Base-by-base conservation (phyloP, 2,888 invertebrate species). In the Amphipyra tragopoginis region DNA sequence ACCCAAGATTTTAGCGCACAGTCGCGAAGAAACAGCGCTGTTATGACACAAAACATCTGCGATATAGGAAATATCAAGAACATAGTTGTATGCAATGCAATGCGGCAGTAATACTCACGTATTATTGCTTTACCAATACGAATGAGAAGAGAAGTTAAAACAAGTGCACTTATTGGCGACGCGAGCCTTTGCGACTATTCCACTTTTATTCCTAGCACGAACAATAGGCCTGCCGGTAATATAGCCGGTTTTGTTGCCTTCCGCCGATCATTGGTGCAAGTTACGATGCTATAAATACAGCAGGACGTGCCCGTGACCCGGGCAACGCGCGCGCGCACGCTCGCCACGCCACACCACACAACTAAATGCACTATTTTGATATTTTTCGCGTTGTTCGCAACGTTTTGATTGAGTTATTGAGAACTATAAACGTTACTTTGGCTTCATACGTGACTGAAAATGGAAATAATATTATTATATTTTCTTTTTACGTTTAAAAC, bases 261-360 rank as follows among this genome's bases (percentile, higher is more conserved):
- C 90, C 83, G 86, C 87, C 91, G 87, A 92, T 93, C 90, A 88
- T 86, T 86, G 88, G 85, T 87, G 87, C 90, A 86, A 93, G 93
- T 93, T 92, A 93, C 88, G 93, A 91, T 78, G 90, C 92, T 90
- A 93, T 94, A 92, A 94, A 93, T 93, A 93, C 86, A 76, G 81
- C 86, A 84, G 86, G 89, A 91, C 91, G 91, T 91, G 93, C 91
- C 91, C 90, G 85, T 90, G 93, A 91, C 90, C 92, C 81, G 86
- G 63, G 84, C 87, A 82, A 71, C 79, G 75, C 74, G 73, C 70
- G 65, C 49, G 48, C 61, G 43, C 63, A 75, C 71, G 67, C 78
- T 66, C 77, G 63, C 68, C 70, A 66, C 59, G 67, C 70, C 55
- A 72, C 71, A 70, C 72, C 51, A 68, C 49, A 29, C 57, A 54